A percentile compares a stretch with the other conserved stretches of the same genome.
phyloP scores from a whole-genome alignment of 2,888 invertebrate genomes.

The Drosophila subsilvestris region DNA sequence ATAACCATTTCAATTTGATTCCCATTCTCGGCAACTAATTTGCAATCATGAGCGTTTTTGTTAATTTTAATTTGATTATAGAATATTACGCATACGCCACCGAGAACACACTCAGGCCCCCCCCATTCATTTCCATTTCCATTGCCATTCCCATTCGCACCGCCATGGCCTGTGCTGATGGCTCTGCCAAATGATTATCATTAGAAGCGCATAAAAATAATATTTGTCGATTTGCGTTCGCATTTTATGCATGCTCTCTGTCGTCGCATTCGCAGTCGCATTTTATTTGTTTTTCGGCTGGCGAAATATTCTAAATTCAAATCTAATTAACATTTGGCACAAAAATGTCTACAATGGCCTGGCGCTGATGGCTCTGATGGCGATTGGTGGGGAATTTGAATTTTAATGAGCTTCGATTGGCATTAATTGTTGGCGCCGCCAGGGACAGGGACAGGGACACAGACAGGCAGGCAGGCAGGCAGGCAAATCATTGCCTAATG shows the following conservation, averaged over 20 bases:
- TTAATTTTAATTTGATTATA: slow-evolving; percentile 75
- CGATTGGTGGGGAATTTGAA: slow-evolving; percentile 50
- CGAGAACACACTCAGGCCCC: background rate
- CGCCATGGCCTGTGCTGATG: slow-evolving; percentile 23
- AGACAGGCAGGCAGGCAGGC: too few relatives aligned
- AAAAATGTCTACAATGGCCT: slow-evolving; percentile 42
- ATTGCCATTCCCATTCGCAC: slow-evolving; percentile 12
- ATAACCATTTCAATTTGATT: slow-evolving; percentile 61
- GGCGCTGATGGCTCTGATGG: slow-evolving; percentile 14
- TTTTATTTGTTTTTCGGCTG: slow-evolving; percentile 48
- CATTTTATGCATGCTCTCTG: slow-evolving; percentile 55
- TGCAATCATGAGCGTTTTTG: slow-evolving; percentile 72
- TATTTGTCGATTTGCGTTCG: slow-evolving; percentile 68
- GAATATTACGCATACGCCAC: slow-evolving; percentile 41
- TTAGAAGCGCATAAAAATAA: slow-evolving; percentile 63
- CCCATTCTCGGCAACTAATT: slow-evolving; percentile 69
- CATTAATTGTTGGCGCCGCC: slow-evolving; percentile 55
- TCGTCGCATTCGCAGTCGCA: slow-evolving; percentile 35
- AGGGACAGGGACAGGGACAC: too few relatives aligned
- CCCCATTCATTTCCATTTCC: background rate
- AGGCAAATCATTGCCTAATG: slow-evolving; percentile 28
- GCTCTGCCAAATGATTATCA: slow-evolving; percentile 56
- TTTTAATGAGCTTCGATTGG: slow-evolving; percentile 70
- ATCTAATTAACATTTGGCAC: slow-evolving; percentile 68
- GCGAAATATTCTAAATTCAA: slow-evolving; percentile 58